phyloP scores from a whole-genome alignment of 2,888 invertebrate genomes.

The Melinaea marsaeus region DNA sequence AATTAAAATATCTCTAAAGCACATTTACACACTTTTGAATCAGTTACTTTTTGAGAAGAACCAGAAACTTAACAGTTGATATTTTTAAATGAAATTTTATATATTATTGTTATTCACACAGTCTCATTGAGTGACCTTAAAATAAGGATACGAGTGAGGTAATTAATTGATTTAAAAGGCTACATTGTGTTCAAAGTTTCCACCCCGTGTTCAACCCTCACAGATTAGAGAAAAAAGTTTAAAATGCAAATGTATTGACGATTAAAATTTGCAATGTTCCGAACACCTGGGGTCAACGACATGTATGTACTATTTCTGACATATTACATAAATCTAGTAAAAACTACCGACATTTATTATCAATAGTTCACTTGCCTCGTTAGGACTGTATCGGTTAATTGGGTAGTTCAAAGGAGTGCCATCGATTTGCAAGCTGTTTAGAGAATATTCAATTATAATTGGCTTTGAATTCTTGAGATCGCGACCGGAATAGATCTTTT shows the following conservation, averaged over 20 bases:
- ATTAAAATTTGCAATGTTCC: constrained; percentile 18
- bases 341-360: background rate
- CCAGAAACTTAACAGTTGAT: too few relatives aligned
- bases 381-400: constrained; percentile 36
- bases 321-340: background rate
- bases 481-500: constrained; percentile 37
- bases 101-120: too few relatives aligned
- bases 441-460: constrained; percentile 59
- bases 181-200: constrained; percentile 68
- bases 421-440: constrained; percentile 65
- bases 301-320: too few relatives aligned
- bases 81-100: too few relatives aligned
- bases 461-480: constrained; percentile 53
- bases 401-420: constrained; percentile 43
- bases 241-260: constrained; percentile 28
- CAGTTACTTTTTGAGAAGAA: too few relatives aligned
- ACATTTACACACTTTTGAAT: too few relatives aligned
- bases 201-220: constrained; percentile 50
- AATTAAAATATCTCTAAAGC: too few relatives aligned
- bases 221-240: constrained; percentile 35
- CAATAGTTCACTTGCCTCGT: constrained; percentile 5
- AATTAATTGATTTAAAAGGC: constrained; percentile 75
- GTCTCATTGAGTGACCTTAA: constrained; percentile 13
- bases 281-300: too few relatives aligned
- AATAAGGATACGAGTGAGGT: constrained; percentile 51